A percentile compares a stretch with the other conserved stretches of the same genome.
These are phyloP conservation scores for Boulengeromyrus knoepffleri DNA, from an alignment of 2,113 vertebrate genomes.

Conservation along the genomic window DNA sequence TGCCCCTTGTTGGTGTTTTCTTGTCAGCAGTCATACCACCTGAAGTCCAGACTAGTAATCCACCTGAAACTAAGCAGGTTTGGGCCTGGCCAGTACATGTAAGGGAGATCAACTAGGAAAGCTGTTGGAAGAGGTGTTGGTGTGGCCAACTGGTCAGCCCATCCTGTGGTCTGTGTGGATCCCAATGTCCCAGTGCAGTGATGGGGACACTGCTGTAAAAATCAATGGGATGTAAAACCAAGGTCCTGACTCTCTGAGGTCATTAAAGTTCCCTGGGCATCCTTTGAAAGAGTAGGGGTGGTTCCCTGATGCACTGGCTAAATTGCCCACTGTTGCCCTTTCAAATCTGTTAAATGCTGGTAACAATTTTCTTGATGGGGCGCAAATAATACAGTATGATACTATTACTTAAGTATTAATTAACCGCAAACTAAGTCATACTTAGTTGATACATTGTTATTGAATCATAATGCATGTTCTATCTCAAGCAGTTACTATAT, in stretches of 20 bases:
- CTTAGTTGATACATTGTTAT: too few relatives aligned
- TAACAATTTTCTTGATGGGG: too few relatives aligned
- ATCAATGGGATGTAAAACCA: neutral
- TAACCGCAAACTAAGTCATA: too few relatives aligned
- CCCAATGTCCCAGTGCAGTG: neutral
- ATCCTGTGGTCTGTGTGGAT: neutral
- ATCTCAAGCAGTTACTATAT: too few relatives aligned
- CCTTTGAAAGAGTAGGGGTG: neutral
- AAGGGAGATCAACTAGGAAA: neutral
- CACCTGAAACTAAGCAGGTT: neutral
- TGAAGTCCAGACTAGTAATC: neutral
- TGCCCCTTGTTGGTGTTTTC: neutral
- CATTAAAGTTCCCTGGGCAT: neutral
- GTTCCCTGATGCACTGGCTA: neutral
- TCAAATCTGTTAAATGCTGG: neutral
- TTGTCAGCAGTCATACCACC: neutral
- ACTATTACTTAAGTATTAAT: too few relatives aligned
- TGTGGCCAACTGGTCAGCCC: neutral
- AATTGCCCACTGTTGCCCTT: neutral
- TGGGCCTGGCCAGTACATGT: neutral
- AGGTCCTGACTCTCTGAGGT: neutral
- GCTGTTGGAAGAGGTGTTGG: neutral
- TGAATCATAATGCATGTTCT: too few relatives aligned
- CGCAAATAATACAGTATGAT: too few relatives aligned
- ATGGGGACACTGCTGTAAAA: neutral